These are phyloP conservation scores for Mobula hypostoma DNA, from an alignment of 2,113 vertebrate genomes.

Conservation along the genomic window DNA sequence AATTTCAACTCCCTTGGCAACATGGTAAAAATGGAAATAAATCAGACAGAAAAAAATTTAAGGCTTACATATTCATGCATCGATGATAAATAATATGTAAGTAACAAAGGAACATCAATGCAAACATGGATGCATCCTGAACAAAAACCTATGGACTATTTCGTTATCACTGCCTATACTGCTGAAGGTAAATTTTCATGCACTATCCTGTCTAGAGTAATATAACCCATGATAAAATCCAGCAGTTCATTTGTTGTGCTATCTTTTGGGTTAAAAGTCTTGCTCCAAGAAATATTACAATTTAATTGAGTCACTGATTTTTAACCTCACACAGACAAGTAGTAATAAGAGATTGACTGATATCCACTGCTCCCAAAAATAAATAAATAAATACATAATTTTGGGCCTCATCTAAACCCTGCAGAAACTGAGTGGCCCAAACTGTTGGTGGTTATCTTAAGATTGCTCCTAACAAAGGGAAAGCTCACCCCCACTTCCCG, in stretches of 20 bases:
- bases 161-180: not conserved
- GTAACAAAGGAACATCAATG: not conserved
- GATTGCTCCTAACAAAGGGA: too few relatives aligned
- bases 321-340: not conserved
- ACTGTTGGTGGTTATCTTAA: too few relatives aligned
- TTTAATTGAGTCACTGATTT: not conserved
- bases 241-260: not conserved
- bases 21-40: not conserved
- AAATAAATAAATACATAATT: not conserved
- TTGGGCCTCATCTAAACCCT: not conserved
- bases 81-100: not conserved
- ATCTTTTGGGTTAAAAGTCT: not conserved
- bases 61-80: too few relatives aligned
- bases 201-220: not conserved
- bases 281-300: not conserved
- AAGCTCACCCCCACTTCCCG: too few relatives aligned
- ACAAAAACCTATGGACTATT: not conserved
- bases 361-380: not conserved
- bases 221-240: not conserved
- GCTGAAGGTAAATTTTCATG: not conserved
- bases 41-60: too few relatives aligned
- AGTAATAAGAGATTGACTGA: not conserved
- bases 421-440: not conserved
- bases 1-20: not conserved
- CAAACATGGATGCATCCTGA: not conserved